These are phyloP conservation scores for Hoplostethus atlanticus DNA, from an alignment of 2,797 vertebrate genomes.

Conservation along the genomic window DNA sequence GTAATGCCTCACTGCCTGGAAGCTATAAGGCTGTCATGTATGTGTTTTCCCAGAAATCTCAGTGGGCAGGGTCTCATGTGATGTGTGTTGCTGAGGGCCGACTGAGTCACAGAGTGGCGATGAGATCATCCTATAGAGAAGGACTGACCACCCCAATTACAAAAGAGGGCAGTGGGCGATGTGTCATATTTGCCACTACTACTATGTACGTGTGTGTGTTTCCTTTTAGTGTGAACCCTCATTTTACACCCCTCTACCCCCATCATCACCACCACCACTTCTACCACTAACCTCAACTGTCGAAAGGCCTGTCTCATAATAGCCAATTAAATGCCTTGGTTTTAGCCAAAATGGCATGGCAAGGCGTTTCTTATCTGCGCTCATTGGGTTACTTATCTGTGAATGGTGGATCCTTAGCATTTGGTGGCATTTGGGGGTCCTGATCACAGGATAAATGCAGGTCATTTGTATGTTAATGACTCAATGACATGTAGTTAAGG, in stretches of 20 bases:
- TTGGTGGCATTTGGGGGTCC: slow-evolving; percentile 85
- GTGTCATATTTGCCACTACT: slow-evolving; percentile 54
- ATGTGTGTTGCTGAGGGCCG: slow-evolving; percentile 36
- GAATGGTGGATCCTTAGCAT: slow-evolving; percentile 84
- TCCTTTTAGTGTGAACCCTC: slow-evolving; percentile 22
- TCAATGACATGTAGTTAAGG: slow-evolving; percentile 81
- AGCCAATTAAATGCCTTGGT: slow-evolving; percentile 75
- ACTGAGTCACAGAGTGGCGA: slow-evolving; percentile 53
- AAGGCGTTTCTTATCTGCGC: slow-evolving; percentile 72
- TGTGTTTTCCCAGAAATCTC: slow-evolving; percentile 48
- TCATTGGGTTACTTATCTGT: slow-evolving; percentile 79
- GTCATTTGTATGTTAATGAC: slow-evolving; percentile 88
- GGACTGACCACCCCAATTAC: slow-evolving; percentile 28
- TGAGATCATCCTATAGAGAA: slow-evolving; percentile 64
- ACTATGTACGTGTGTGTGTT: slow-evolving; percentile 25
- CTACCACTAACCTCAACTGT: slow-evolving; percentile 69
- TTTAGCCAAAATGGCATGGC: slow-evolving; percentile 69
- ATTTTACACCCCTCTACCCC: slow-evolving; percentile 28
- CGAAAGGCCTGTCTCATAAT: slow-evolving; percentile 60
- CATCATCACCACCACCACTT: slow-evolving; percentile 47
- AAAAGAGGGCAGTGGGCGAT: slow-evolving; percentile 50
- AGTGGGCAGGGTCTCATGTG: slow-evolving; percentile 38
- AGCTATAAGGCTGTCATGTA: slow-evolving; percentile 5
- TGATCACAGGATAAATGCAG: slow-evolving; percentile 81
- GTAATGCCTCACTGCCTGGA: not conserved